A percentile compares a stretch with the other conserved stretches of the same genome.
Evolutionary conservation across 2,113 vertebrate genomes (phyloP).

Genomic region (Actenoides hombroni): DNA sequence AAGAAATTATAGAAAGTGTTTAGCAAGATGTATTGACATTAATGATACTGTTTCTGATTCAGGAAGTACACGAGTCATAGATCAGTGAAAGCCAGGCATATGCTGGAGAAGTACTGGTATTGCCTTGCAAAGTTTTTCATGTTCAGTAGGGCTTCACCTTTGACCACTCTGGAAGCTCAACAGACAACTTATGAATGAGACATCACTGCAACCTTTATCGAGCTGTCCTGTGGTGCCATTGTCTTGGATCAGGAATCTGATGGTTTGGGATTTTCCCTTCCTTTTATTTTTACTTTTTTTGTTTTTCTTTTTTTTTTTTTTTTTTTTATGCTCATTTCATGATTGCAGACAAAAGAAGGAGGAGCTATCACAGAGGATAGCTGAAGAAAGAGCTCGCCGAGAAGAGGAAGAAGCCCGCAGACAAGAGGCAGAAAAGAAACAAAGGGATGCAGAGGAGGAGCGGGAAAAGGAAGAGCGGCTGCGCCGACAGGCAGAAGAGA

Average conservation of each 20-base stretch:
- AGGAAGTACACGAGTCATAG: accelerated
- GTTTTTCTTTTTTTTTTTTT: neutral
- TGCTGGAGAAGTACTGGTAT: neutral
- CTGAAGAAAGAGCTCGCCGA: slow-evolving; percentile 82
- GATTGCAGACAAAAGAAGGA: slow-evolving; percentile 83
- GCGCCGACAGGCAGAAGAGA: slow-evolving; percentile 70
- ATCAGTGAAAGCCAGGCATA: neutral
- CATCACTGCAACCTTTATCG: neutral
- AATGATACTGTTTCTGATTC: neutral
- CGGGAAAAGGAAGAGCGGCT: slow-evolving; percentile 70
- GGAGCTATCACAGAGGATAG: slow-evolving; percentile 85
- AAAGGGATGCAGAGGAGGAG: slow-evolving; percentile 76
- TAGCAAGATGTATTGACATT: neutral
- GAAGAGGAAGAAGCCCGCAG: slow-evolving; percentile 85
- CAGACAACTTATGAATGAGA: neutral
- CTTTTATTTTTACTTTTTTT: neutral
- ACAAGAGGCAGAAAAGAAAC: slow-evolving; percentile 77
- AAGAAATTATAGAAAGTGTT: neutral
- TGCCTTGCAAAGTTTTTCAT: neutral
- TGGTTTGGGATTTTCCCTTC: neutral
- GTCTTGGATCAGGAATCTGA: neutral
- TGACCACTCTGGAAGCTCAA: neutral
- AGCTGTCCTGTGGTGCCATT: neutral
- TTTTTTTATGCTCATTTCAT: neutral
- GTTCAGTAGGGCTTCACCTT: neutral